Conservation (phyloP, 92 coral and sea anemone genomes). For the Porites cylindrica region DNA sequence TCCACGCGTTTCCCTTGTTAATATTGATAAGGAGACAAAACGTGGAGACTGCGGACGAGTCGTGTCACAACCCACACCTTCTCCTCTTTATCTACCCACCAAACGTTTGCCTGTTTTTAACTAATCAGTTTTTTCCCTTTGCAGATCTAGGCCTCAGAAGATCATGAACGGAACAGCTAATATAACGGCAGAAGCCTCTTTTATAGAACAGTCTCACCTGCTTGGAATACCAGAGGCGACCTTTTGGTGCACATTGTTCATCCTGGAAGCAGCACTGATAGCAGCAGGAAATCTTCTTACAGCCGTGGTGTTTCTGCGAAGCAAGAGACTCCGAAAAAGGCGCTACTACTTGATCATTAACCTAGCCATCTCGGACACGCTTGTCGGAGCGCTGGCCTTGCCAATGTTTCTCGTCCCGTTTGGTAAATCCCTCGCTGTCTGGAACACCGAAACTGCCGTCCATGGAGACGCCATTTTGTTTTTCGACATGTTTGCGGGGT, state of each 20-base stretch:
- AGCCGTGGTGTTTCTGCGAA: slow-evolving; percentile 1
- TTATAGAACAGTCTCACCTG: not conserved
- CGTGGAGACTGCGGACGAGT: too few species aligned
- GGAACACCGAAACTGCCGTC: not conserved
- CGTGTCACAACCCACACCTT: not conserved
- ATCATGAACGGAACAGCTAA: not conserved
- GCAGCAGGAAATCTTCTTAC: slow-evolving; percentile 19
- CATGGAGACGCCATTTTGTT: slow-evolving; percentile 13
- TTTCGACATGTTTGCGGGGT: slow-evolving; percentile 42
- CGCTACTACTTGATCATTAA: slow-evolving; percentile 33
- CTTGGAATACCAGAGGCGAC: not conserved
- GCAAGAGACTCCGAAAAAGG: slow-evolving; percentile 23
- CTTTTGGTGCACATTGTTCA: slow-evolving; percentile 22
- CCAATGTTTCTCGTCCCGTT: slow-evolving; percentile 19
- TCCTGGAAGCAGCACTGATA: slow-evolving; percentile 21
- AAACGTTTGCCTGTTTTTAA: not conserved
- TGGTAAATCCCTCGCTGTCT: not conserved
- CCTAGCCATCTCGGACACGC: slow-evolving; percentile 33
- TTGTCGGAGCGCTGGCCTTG: slow-evolving; percentile 31
- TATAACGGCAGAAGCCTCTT: not conserved
- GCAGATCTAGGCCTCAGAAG: not conserved
- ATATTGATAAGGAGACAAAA: too few species aligned
- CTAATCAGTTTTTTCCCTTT: not conserved
- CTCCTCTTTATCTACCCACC: not conserved
- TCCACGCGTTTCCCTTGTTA: too few species aligned